Base-by-base conservation (phyloP, 2,888 invertebrate species). In the Brachyopa scutellaris region DNA sequence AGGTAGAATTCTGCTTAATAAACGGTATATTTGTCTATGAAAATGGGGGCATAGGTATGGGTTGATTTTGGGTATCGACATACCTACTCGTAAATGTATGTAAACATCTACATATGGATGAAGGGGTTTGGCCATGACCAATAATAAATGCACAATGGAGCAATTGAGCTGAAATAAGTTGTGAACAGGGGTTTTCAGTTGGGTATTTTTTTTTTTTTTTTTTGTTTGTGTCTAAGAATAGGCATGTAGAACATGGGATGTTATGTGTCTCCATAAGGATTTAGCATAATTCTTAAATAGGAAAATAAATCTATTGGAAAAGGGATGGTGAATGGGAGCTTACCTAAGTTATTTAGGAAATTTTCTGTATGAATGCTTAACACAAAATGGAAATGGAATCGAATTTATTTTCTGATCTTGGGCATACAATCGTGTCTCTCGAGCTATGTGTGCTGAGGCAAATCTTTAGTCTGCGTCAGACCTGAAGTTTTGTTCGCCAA, bases 101-200 rank as follows among this genome's bases (percentile, higher is more conserved):
- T n/a, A n/a, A n/a, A n/a, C n/a, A n/a, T n/a, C 2, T 26, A 26
- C 26, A 47, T 13, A 26, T 21, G n/a, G 19, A 21, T 42, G 26
- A 47, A 47, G 47, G 47, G 26, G 3, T 47, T 47, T 26, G 19
- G 19, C 3, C 15, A 59, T 45, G 42, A 42, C 42, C 42, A 42
- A 59, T 59, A 45, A 45, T 59, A 42, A 45, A 40, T 15, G 42
- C 11, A 59, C 62, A 69, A 59, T 69, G 29, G 47, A 49, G 38
- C 61, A 70, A 61, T 70, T 51, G 51, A 51, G 51, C 8, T 31
- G 59, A 42, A 51, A 15, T 31, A 40, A 59, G 49, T 70, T 51
- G 59, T 69, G 57, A 47, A 49, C 38, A 49, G 4, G 31, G 21
- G 21, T 0, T 23, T 45, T 23, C 4, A 9, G 38, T 5, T 17